Percentiles rank a stretch among this genome's conserved stretches.
These are phyloP conservation scores for Rhincodon typus DNA, from an alignment of 2,797 vertebrate species.

Conservation along the genomic window DNA sequence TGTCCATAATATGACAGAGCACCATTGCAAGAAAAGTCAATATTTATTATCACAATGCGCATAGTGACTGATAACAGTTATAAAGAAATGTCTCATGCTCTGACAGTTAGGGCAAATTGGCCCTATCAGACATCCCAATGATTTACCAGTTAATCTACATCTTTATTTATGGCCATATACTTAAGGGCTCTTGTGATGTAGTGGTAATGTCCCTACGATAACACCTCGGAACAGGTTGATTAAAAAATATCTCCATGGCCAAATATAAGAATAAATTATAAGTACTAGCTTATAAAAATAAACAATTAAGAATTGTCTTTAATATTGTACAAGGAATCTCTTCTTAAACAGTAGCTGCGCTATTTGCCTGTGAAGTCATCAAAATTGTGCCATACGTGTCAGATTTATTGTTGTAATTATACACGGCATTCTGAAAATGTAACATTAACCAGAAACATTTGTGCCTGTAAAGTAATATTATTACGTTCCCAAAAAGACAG, in stretches of 20 bases:
- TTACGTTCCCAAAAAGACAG: not conserved
- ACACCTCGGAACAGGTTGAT: too few relatives aligned
- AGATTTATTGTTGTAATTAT: slow-evolving; percentile 10
- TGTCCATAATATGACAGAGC: not conserved
- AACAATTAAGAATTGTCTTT: not conserved
- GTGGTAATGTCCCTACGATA: too few relatives aligned
- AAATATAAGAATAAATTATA: not conserved
- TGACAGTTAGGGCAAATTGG: not conserved
- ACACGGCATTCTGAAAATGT: not conserved
- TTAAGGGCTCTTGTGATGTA: too few relatives aligned
- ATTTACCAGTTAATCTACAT: not conserved
- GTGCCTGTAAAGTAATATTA: slow-evolving; percentile 1
- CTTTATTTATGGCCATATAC: too few relatives aligned
- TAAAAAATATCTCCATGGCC: too few relatives aligned
- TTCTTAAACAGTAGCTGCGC: slow-evolving; percentile 1
- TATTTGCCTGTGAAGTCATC: not conserved
- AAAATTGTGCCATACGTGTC: not conserved
- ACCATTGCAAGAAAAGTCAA: not conserved
- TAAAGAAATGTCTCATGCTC: not conserved
- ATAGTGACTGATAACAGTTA: too few relatives aligned
- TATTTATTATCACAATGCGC: not conserved
- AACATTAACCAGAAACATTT: not conserved
- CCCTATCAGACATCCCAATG: not conserved
- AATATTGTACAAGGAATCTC: not conserved
- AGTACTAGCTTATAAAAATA: not conserved